These are phyloP conservation scores for Notarius quadriscutis DNA, from an alignment of 2,113 vertebrate species.

Conservation along the genomic window DNA sequence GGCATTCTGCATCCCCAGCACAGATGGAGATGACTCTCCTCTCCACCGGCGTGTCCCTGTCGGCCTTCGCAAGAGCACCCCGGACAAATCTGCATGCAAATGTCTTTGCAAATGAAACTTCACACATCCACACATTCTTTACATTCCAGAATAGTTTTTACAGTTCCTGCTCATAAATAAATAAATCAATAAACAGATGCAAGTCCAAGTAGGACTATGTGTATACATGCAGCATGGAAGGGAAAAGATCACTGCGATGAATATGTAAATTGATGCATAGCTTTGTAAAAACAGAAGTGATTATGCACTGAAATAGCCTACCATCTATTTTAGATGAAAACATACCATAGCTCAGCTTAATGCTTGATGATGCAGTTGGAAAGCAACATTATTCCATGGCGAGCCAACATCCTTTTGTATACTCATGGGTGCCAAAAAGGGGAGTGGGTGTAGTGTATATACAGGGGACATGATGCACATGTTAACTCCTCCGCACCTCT, in stretches of 20 bases:
- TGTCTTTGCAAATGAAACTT: constrained; percentile 67
- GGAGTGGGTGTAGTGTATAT: constrained; percentile 26
- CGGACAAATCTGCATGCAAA: constrained; percentile 72
- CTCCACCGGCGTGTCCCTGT: constrained; percentile 63
- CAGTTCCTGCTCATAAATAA: constrained; percentile 49
- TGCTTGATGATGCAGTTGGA: constrained; percentile 34
- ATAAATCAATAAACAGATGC: constrained; percentile 35
- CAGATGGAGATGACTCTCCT: constrained; percentile 76
- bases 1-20: constrained; percentile 69
- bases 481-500: constrained; percentile 52
- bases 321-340: constrained; percentile 35
- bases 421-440: constrained; percentile 11
- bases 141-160: constrained; percentile 18
- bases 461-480: constrained; percentile 53
- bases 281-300: constrained; percentile 32
- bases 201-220: background rate
- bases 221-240: background rate
- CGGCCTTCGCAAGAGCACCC: constrained; percentile 55
- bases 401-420: constrained; percentile 25
- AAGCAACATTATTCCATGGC: constrained; percentile 15
- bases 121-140: constrained; percentile 63
- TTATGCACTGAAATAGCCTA: constrained; percentile 23
- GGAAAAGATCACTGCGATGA: constrained; percentile 15
- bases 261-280: constrained; percentile 44
- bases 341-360: constrained; percentile 19